Evolutionary conservation across 2,797 vertebrate species (phyloP).

Genomic region (Onychomys leucogaster): DNA sequence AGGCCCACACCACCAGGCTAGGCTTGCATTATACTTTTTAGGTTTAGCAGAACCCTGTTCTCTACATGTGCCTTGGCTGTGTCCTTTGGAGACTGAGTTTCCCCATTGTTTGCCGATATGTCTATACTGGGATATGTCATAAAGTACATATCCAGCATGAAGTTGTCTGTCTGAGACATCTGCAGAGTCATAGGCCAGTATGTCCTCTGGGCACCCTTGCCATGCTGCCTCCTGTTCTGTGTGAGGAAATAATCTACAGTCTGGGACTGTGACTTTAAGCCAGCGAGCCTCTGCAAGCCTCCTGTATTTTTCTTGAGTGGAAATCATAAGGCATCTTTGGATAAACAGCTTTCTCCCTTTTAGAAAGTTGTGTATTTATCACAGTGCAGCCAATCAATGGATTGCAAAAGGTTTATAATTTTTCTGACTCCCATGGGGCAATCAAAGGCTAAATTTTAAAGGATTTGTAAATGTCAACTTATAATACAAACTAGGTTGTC

Average conservation of each 20-base stretch:
- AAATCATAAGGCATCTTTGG: conserved; percentile 77
- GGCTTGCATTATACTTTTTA: not conserved
- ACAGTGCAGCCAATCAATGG: conserved; percentile 73
- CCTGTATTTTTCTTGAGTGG: conserved; percentile 77
- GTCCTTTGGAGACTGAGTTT: not conserved
- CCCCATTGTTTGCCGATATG: no score
- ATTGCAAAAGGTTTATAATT: conserved; percentile 80
- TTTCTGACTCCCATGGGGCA: conserved; percentile 77
- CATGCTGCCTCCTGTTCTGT: not conserved
- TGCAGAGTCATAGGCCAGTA: not conserved
- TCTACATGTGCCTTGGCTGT: not conserved
- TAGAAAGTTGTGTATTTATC: conserved; percentile 79
- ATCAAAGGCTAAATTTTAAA: conserved; percentile 79
- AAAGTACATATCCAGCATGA: not conserved
- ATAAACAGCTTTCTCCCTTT: conserved; percentile 81
- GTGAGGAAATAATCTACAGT: not conserved
- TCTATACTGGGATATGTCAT: not conserved
- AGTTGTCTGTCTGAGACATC: not conserved
- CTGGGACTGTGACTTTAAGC: not conserved
- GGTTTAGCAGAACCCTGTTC: not conserved
- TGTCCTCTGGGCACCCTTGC: not conserved
- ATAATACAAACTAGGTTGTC: conserved; percentile 79
- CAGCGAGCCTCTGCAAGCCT: not conserved
- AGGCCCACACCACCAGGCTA: not conserved
- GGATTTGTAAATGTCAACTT: conserved; percentile 81